Conservation (phyloP, 2,888 invertebrate species). For the Belgica antarctica region DNA sequence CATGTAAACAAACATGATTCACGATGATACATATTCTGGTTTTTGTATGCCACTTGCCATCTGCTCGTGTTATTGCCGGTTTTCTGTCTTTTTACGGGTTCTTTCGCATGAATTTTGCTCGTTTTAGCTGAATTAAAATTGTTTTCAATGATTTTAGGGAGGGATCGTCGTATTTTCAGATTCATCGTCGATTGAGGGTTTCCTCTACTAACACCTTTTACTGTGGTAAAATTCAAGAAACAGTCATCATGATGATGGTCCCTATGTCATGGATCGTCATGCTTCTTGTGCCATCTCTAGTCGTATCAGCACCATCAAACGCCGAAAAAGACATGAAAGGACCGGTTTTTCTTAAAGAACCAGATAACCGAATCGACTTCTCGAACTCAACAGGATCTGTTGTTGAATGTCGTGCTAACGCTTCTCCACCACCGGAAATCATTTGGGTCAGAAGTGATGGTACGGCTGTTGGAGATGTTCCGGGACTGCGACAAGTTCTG, state of each 20-base stretch:
- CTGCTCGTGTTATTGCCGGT: no score
- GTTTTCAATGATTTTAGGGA: no score
- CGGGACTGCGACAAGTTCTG: conserved; percentile 80
- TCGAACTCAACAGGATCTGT: conserved; percentile 91
- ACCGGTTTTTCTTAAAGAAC: conserved; percentile 71
- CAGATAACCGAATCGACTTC: conserved; percentile 87
- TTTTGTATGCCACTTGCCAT: no score
- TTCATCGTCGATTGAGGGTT: background rate
- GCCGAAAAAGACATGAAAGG: conserved; percentile 78
- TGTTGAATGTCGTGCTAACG: conserved; percentile 88
- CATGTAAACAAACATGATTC: conserved; percentile 15
- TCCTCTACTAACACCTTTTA: background rate
- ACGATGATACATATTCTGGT: background rate
- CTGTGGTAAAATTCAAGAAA: no score
- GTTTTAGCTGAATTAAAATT: no score
- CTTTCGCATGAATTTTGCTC: background rate
- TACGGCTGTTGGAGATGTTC: conserved; percentile 85
- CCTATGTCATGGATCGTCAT: background rate
- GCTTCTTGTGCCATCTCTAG: background rate
- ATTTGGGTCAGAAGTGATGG: conserved; percentile 92
- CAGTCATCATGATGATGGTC: background rate
- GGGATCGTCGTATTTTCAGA: no score
- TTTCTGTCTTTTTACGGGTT: no score
- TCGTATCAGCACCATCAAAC: conserved; percentile 46
- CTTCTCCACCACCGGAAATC: conserved; percentile 85